Evolutionary conservation across 2,797 vertebrate species (phyloP), one percentile per base, ranked within the genome.

Genomic region (Hybognathus amarus): DNA sequence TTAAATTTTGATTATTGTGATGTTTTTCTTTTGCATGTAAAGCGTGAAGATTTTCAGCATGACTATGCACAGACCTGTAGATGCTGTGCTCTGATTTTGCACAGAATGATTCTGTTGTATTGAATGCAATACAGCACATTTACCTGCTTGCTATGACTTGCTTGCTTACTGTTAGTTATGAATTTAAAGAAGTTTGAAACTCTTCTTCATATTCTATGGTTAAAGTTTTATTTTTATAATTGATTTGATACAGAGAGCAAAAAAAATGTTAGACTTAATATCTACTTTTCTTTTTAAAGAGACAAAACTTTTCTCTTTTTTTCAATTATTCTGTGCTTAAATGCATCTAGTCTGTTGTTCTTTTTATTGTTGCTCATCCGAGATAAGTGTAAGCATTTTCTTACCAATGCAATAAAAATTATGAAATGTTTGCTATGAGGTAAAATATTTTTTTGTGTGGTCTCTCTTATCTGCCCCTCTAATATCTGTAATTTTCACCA

Each of bases 191-290:
- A 89, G 87, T 88, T 40, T 90, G 13, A 90, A 80, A 88, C 70
- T 85, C 68, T 77, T 87, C 87, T 88, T 87, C 82, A 90, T 91
- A 92, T 88, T 90, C 87, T 85, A 84, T 87, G 90, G 87, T 91
- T 91, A 87, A 92, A 94, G 91, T 87, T 94, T 95, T 95, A 95
- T 95, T 95, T 96, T 95, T 95, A 88, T 95, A 95, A 95, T 94
- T 95, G 77, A 92, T 95, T 95, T 95, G 92, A 95, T 95, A 95
- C 94, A 91, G 87, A 93, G 80, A 91, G 85, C 84, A 92, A 92
- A 91, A 88, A 38, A 7, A 52, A 8, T 91, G 87, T 90, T 90
- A 78, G 86, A 82, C 87, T 92, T 91, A 85, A 87, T 89, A 76
- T 66, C 79, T 70, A 38, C 90, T 92, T 92, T 78, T 90, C 89